Percentiles rank a stretch among this genome's conserved stretches.
These are phyloP conservation scores for Diadema setosum DNA, from an alignment of 35 echinoderm and acorn worm species.

Conservation along the genomic window DNA sequence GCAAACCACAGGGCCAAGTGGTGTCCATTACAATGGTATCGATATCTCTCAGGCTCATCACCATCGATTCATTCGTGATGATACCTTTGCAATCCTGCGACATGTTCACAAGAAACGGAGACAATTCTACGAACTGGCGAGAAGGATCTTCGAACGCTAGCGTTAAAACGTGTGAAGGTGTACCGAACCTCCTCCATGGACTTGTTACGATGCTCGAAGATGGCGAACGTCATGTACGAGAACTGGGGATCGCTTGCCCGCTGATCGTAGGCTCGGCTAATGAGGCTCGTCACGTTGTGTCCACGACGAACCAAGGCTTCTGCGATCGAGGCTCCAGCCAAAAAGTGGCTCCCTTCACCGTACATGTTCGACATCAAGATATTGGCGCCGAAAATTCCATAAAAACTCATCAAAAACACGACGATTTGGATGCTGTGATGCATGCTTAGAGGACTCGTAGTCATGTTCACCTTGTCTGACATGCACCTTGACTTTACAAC, in stretches of 20 bases:
- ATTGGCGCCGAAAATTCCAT: too few species aligned
- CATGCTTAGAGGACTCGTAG: too few species aligned
- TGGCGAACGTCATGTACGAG: slow-evolving; percentile 28
- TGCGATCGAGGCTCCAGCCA: neutral
- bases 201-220: slow-evolving; percentile 33
- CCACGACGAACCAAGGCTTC: neutral
- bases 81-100: neutral
- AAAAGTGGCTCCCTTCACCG: slow-evolving; percentile 50
- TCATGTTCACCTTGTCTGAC: too few species aligned
- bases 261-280: slow-evolving; percentile 36
- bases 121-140: neutral
- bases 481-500: too few species aligned
- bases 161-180: neutral
- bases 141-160: neutral
- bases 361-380: slow-evolving; percentile 25
- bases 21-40: neutral
- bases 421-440: too few species aligned
- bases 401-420: too few species aligned
- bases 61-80: neutral
- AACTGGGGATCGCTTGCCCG: neutral
- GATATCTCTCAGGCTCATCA: neutral
- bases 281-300: slow-evolving; percentile 46
- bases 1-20: neutral
- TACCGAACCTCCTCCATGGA: neutral
- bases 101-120: neutral